Evolutionary conservation across 2,888 invertebrate species (phyloP), one percentile per base, ranked within the genome.

Genomic region (Phyllotreta striolata): DNA sequence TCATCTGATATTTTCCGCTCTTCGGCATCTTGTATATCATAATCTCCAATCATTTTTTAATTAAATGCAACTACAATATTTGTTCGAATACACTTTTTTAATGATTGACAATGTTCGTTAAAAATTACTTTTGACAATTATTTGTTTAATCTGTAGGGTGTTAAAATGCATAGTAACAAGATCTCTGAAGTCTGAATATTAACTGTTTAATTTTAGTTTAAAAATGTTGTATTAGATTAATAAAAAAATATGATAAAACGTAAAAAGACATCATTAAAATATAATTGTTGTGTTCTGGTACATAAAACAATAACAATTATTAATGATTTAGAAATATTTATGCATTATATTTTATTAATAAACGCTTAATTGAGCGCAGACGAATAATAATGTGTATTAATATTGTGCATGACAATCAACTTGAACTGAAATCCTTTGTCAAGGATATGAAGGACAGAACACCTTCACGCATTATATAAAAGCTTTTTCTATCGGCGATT

Each of bases 381-480:
- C 24, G 49, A 49, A 34, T 37, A 49, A 49, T 49, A 7, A 10
- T 9, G 40, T 38, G 39, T 57, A 47, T 62, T 35, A 13, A 57
- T 63, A 52, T 56, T 46, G 52, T 68, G 58, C 57, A 46, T 56
- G 61, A 63, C 63, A 64, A 66, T 68, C 57, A 66, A 68, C 59
- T 66, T 62, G 62, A 61, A 65, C 55, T 65, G 51, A 59, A 67
- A 63, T 57, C 55, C 55, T 64, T 64, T 64, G 62, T 61, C 66
- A 66, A 70, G 64, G 66, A 70, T 68, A 64, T 60, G 66, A 70
- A 70, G 66, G 70, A 68, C 68, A 68, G 55, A 65, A 47, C 60
- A 71, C 72, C 67, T 69, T 70, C 72, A 62, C 70, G 55, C 64
- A 56, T 68, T 70, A 52, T 72, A 72, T 72, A 72, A 72, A 72